phyloP scores from a whole-genome alignment of 1,140 invertebrate species.

The Drusus annulatus region DNA sequence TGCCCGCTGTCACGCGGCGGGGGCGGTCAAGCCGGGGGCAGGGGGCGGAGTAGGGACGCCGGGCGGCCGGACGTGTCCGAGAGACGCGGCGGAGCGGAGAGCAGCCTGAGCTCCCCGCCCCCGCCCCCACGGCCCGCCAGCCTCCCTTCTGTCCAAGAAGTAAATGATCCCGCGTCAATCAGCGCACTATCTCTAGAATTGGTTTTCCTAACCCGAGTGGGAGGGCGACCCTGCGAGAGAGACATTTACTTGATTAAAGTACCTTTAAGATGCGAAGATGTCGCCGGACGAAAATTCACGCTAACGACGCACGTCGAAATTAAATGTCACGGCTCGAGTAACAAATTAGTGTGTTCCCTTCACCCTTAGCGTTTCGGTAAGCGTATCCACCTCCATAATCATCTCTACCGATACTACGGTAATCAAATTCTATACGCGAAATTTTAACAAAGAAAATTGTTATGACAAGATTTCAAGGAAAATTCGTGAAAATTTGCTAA shows the following conservation, averaged over 20 bases:
- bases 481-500: too few species aligned
- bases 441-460: too few species aligned
- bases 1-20: slow-evolving; percentile 8
- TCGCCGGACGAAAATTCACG: slow-evolving; percentile 11
- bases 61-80: slow-evolving; percentile 28
- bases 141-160: slow-evolving; percentile 60
- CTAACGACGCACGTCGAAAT: neutral
- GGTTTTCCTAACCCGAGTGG: slow-evolving; percentile 47
- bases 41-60: neutral
- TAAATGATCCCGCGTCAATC: slow-evolving; percentile 44
- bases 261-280: slow-evolving; percentile 34
- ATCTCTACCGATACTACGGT: too few species aligned
- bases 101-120: slow-evolving; percentile 61
- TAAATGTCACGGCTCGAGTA: neutral
- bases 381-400: too few species aligned
- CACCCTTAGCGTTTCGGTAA: neutral
- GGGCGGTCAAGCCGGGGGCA: slow-evolving; percentile 25
- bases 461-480: too few species aligned
- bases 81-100: slow-evolving; percentile 48
- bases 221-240: slow-evolving; percentile 7
- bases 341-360: neutral
- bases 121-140: slow-evolving; percentile 43
- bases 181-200: slow-evolving; percentile 42
- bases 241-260: slow-evolving; percentile 37
- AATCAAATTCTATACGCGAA: too few species aligned